Percentiles rank a stretch among this genome's conserved stretches.
Evolutionary conservation across 2,113 vertebrate genomes (phyloP).

Genomic region (Pollachius pollachius): DNA sequence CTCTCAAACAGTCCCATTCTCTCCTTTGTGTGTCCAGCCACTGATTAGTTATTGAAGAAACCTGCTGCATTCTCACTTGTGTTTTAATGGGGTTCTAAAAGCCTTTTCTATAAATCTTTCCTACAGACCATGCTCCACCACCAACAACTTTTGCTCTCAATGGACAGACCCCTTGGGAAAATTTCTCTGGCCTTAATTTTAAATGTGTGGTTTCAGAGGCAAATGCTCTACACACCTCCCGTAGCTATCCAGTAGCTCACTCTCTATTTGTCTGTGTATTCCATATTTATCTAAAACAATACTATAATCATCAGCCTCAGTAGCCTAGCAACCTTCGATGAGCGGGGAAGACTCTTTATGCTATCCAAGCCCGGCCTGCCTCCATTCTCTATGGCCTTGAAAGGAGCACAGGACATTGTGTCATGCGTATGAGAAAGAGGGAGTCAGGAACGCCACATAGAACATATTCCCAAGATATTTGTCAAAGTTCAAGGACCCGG

Average conservation of each 20-base stretch:
- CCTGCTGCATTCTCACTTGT: no score
- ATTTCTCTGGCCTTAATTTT: no score
- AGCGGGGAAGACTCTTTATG: slow-evolving; percentile 51
- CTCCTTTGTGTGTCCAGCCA: no score
- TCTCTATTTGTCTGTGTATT: slow-evolving; percentile 23
- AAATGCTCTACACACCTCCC: background rate
- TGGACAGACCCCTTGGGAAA: no score
- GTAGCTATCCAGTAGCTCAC: background rate
- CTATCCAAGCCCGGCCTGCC: slow-evolving; percentile 36
- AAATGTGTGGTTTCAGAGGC: background rate
- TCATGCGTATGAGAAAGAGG: background rate
- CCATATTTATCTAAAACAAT: slow-evolving; percentile 9
- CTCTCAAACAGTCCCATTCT: no score
- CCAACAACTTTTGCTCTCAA: no score
- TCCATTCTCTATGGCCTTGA: slow-evolving; percentile 40
- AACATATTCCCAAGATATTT: slow-evolving; percentile 18
- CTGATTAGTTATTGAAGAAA: no score
- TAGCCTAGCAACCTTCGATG: slow-evolving; percentile 39
- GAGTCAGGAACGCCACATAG: slow-evolving; percentile 4
- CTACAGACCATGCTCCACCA: no score
- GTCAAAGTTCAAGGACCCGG: background rate
- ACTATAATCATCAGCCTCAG: slow-evolving; percentile 15
- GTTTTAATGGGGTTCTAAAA: no score
- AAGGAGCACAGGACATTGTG: slow-evolving; percentile 19
- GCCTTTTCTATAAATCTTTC: no score